Evolutionary conservation across 1,140 invertebrate species (phyloP).

Genomic region (Gerris buenoi): DNA sequence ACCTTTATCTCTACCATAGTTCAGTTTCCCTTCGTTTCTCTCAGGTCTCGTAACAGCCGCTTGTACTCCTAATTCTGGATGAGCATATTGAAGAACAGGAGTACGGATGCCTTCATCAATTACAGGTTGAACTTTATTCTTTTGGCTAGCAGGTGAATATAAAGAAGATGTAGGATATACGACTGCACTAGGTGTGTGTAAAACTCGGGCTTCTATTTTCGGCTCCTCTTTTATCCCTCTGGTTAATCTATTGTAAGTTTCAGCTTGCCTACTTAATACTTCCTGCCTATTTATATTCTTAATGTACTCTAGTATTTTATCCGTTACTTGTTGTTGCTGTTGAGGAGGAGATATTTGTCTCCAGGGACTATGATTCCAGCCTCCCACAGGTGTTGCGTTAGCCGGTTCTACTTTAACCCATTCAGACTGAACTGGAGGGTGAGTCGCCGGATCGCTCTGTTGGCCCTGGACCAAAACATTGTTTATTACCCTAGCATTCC

Average conservation of each 20-base stretch:
- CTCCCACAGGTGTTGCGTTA: not conserved
- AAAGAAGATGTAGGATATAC: constrained; percentile 44
- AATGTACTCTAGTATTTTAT: constrained; percentile 38
- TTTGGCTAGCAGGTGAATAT: constrained; percentile 36
- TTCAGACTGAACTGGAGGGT: constrained; percentile 4
- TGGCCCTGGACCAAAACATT: constrained; percentile 33
- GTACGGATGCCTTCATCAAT: constrained; percentile 51
- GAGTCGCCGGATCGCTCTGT: not conserved
- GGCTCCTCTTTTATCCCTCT: constrained; percentile 20
- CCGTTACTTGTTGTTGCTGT: constrained; percentile 18
- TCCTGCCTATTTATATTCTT: constrained; percentile 46
- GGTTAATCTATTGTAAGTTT: constrained; percentile 7
- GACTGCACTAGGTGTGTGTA: constrained; percentile 44
- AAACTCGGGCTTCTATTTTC: constrained; percentile 47
- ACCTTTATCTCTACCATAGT: constrained; percentile 24
- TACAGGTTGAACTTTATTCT: constrained; percentile 26
- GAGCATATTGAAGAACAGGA: constrained; percentile 58
- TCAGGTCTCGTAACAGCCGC: constrained; percentile 39
- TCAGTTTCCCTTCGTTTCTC: constrained; percentile 26
- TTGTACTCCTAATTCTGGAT: constrained; percentile 58
- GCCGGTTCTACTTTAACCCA: constrained; percentile 19
- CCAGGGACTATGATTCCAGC: not conserved
- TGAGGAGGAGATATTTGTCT: not conserved
- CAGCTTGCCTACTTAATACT: constrained; percentile 26
- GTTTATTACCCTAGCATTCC: constrained; percentile 72